Percentiles rank a stretch among this genome's conserved stretches.
These are phyloP conservation scores for Scaptomyza parva DNA, from an alignment of 2,888 invertebrate genomes.

Conservation along the genomic window DNA sequence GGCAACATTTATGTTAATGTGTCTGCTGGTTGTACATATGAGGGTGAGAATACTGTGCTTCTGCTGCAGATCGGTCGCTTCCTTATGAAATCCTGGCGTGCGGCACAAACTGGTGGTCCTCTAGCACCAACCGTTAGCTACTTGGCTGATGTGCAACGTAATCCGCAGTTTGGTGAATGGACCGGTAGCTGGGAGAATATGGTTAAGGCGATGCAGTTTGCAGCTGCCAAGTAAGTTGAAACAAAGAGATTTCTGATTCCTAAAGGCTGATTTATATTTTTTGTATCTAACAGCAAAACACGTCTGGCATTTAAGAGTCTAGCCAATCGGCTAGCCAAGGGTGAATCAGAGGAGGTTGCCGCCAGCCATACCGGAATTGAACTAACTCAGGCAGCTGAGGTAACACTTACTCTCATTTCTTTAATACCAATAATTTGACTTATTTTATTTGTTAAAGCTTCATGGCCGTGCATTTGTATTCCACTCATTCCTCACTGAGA, in stretches of 20 bases:
- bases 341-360: conserved; percentile 91
- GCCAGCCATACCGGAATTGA: conserved; percentile 95
- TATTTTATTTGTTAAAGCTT: conserved; percentile 86
- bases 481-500: conserved; percentile 90
- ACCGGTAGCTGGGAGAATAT: conserved; percentile 82
- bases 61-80: conserved; percentile 94
- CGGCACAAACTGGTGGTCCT: conserved; percentile 86
- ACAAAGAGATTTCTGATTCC: too few relatives aligned
- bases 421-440: too few relatives aligned
- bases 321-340: conserved; percentile 88
- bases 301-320: conserved; percentile 89
- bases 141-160: conserved; percentile 82
- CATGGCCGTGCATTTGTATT: conserved; percentile 93
- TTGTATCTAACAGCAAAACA: conserved; percentile 87
- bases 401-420: too few relatives aligned
- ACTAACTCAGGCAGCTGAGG: conserved; percentile 92
- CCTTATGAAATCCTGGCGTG: conserved; percentile 91
- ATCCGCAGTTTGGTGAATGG: conserved; percentile 73
- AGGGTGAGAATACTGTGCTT: conserved; percentile 98
- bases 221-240: conserved; percentile 85
- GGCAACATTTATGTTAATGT: conserved; percentile 91
- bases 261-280: too few relatives aligned
- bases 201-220: conserved; percentile 85
- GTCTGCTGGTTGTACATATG: conserved; percentile 96
- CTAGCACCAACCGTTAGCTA: conserved; percentile 90